These are phyloP conservation scores for Unio delphinus DNA, from an alignment of 2,888 invertebrate genomes.

Conservation along the genomic window DNA sequence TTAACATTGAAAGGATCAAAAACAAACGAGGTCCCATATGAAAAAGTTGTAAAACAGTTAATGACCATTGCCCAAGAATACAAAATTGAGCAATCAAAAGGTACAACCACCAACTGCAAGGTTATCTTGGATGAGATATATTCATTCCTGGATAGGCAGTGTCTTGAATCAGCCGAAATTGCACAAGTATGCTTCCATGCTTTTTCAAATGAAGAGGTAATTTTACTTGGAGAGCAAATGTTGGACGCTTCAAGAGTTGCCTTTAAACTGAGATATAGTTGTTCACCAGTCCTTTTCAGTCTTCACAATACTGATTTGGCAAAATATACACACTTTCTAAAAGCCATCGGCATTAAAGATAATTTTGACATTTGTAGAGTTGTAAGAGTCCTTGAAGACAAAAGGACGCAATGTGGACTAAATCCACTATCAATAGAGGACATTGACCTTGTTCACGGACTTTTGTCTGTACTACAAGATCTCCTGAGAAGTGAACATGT, in stretches of 20 bases:
- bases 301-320: neutral
- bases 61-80: constrained; percentile 2
- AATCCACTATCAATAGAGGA: constrained; percentile 3
- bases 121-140: constrained; percentile 8
- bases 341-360: constrained; percentile 17
- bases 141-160: neutral
- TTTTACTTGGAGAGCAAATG: constrained; percentile 16
- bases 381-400: constrained; percentile 9
- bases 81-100: neutral
- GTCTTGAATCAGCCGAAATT: too few relatives aligned
- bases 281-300: constrained; percentile 15
- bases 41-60: constrained; percentile 11
- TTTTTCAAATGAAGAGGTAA: constrained; percentile 6
- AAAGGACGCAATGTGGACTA: neutral
- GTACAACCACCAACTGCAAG: neutral
- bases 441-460: constrained; percentile 11
- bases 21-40: neutral
- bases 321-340: constrained; percentile 6
- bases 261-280: constrained; percentile 9
- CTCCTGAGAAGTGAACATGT: neutral
- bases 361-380: constrained; percentile 13
- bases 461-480: constrained; percentile 18
- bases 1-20: neutral
- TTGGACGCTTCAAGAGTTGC: constrained; percentile 12
- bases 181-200: neutral